phyloP scores from a whole-genome alignment of 1,140 invertebrate species.

The Panulirus ornatus region DNA sequence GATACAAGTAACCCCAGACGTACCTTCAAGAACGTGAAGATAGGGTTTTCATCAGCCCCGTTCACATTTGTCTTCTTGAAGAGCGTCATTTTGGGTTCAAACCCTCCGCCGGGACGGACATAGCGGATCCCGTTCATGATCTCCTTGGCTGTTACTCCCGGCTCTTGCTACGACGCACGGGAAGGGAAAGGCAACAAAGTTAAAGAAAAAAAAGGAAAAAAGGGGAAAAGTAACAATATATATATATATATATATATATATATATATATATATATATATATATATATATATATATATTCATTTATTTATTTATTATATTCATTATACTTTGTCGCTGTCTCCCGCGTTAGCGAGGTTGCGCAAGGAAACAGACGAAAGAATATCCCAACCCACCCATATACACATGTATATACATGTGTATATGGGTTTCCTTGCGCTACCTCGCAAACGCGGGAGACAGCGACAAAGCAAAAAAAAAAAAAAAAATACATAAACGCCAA shows the following conservation, averaged over 20 bases:
- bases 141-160: conserved; percentile 78
- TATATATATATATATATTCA: neutral
- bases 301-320: neutral
- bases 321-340: too few species aligned
- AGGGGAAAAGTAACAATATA: neutral
- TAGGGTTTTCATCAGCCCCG: conserved; percentile 80
- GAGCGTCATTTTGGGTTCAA: conserved; percentile 80
- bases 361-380: too few species aligned
- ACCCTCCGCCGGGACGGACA: conserved; percentile 82
- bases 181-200: neutral
- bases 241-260: conserved; percentile 36
- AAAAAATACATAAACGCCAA: neutral
- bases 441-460: too few species aligned
- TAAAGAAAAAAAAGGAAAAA: neutral
- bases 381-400: too few species aligned
- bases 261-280: conserved; percentile 25
- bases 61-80: conserved; percentile 82
- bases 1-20: neutral
- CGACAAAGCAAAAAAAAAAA: neutral
- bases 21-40: conserved; percentile 82
- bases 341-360: too few species aligned
- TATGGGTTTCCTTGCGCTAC: too few species aligned
- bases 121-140: conserved; percentile 81
- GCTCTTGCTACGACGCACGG: conserved; percentile 72
- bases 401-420: too few species aligned